Conservation (phyloP, 1,140 invertebrate genomes). For the Gerris buenoi region DNA sequence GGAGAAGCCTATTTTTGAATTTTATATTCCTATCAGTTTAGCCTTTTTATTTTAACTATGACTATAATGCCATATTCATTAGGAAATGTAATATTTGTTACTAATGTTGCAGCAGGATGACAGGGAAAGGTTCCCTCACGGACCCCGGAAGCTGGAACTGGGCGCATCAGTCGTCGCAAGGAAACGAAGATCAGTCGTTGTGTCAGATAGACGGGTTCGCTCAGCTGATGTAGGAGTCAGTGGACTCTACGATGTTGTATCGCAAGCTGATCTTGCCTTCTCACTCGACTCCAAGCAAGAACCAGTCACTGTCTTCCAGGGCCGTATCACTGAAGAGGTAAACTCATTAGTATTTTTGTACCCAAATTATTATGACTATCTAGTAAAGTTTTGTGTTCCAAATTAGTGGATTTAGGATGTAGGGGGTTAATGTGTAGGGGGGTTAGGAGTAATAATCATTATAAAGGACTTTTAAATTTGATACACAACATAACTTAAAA, state of each 20-base stretch:
- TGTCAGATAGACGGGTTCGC: constrained; percentile 53
- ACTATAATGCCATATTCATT: too few relatives aligned
- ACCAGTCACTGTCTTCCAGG: constrained; percentile 58
- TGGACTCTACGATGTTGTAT: constrained; percentile 75
- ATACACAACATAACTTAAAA: too few relatives aligned
- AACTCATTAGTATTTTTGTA: too few relatives aligned
- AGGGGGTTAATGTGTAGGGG: too few relatives aligned
- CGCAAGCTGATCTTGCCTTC: constrained; percentile 80
- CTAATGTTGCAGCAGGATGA: background rate
- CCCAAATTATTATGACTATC: background rate
- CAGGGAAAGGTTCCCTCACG: constrained; percentile 60
- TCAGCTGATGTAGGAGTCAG: constrained; percentile 73
- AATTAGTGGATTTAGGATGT: too few relatives aligned
- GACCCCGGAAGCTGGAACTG: constrained; percentile 50
- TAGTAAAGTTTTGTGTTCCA: too few relatives aligned
- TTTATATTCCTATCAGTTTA: too few relatives aligned
- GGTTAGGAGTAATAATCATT: too few relatives aligned
- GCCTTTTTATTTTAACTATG: too few relatives aligned
- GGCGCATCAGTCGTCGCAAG: constrained; percentile 27
- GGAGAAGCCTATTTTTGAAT: too few relatives aligned
- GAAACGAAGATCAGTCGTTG: constrained; percentile 45
- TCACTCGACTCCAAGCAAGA: constrained; percentile 61
- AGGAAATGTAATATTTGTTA: too few relatives aligned
- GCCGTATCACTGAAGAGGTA: constrained; percentile 53
- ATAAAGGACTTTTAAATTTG: too few relatives aligned